Evolutionary conservation across 2,797 vertebrate genomes (phyloP).

Genomic region (Geotrypetes seraphini): DNA sequence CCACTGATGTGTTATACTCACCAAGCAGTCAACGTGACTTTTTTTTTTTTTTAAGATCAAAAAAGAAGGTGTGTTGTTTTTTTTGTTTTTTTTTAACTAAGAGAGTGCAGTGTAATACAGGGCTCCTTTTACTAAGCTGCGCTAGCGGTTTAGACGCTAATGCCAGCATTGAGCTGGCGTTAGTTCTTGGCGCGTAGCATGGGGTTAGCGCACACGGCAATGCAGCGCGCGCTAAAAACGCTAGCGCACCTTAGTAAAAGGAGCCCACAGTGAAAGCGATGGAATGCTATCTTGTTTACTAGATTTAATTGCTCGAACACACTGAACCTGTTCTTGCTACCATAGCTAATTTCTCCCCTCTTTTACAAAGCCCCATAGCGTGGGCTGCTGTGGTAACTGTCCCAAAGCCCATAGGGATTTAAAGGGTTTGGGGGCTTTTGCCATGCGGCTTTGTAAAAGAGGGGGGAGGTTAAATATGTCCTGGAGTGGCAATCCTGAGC

Average conservation of each 20-base stretch:
- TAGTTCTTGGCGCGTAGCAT: too few relatives aligned
- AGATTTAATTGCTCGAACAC: conserved; percentile 10
- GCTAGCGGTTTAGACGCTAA: too few relatives aligned
- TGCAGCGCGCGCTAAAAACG: too few relatives aligned
- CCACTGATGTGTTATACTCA: conserved; percentile 20
- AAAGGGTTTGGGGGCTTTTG: too few relatives aligned
- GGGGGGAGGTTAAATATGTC: conserved; percentile 10
- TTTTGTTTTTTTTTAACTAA: conserved; percentile 3
- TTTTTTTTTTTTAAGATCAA: background rate
- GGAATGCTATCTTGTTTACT: conserved; percentile 4
- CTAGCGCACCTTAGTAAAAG: too few relatives aligned
- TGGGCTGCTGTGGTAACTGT: too few relatives aligned
- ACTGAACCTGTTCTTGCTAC: background rate
- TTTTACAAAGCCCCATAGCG: too few relatives aligned
- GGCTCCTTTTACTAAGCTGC: too few relatives aligned
- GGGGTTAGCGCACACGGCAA: too few relatives aligned
- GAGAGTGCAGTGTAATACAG: background rate
- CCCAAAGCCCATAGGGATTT: too few relatives aligned
- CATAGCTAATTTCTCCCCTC: conserved; percentile 7
- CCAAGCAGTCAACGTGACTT: background rate
- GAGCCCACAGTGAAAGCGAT: background rate
- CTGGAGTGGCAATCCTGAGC: background rate
- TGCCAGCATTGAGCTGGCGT: too few relatives aligned
- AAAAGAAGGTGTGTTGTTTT: conserved; percentile 4
- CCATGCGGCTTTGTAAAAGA: too few relatives aligned